These are phyloP conservation scores for Clangula hyemalis DNA, from an alignment of 2,797 vertebrate genomes.

Conservation along the genomic window DNA sequence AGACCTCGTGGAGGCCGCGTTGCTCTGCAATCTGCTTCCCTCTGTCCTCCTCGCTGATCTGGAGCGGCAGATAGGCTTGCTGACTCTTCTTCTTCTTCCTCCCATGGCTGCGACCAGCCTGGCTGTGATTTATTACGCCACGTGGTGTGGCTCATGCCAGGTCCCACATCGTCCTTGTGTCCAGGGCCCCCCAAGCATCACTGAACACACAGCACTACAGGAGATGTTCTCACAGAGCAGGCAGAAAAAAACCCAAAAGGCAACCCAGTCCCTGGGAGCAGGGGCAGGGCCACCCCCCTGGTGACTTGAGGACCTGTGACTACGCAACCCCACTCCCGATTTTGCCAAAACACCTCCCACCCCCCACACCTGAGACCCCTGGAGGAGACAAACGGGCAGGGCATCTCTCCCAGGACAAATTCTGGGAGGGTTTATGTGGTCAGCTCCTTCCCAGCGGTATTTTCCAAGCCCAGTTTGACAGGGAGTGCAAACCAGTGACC, in stretches of 20 bases:
- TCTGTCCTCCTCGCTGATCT: neutral
- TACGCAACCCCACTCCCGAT: accelerated
- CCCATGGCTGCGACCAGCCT: accelerated
- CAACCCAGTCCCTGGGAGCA: accelerated
- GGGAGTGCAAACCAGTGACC: neutral
- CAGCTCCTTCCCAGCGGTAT: neutral
- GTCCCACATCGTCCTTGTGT: neutral
- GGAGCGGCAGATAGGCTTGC: neutral
- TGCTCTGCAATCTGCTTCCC: neutral
- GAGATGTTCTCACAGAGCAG: neutral
- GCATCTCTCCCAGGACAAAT: neutral
- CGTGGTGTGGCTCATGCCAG: neutral
- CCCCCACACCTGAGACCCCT: neutral
- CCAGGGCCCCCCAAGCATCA: neutral
- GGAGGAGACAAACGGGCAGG: neutral
- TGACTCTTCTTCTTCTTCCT: neutral
- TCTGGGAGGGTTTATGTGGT: neutral
- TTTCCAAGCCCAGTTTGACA: neutral
- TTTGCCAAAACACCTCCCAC: neutral
- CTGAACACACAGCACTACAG: neutral
- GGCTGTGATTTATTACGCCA: neutral
- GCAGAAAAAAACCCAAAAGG: neutral
- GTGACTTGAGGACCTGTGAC: neutral
- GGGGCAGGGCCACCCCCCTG: accelerated
- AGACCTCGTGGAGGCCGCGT: accelerated